Evolutionary conservation across 2,113 vertebrate species (phyloP).

Genomic region (Corythornis vintsioides): DNA sequence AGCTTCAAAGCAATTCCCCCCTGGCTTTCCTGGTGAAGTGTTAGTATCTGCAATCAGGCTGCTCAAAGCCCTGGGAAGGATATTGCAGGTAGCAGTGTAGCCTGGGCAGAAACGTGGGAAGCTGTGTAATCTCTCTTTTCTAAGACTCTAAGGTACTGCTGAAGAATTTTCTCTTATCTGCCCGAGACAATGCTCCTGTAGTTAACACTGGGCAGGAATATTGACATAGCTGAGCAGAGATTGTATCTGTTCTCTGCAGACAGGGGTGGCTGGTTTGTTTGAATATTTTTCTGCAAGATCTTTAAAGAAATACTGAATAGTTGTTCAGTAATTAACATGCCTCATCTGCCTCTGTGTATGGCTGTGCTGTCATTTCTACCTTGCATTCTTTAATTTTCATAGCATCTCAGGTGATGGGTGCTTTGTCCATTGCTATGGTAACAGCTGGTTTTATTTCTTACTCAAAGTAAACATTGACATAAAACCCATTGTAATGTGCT

Average conservation of each 20-base stretch:
- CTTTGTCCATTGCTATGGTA: constrained; percentile 59
- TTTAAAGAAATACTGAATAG: background rate
- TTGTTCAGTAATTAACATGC: background rate
- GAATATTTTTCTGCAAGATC: background rate
- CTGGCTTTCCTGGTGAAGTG: background rate
- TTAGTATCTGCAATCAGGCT: background rate
- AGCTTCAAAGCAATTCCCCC: background rate
- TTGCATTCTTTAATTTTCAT: constrained; percentile 4
- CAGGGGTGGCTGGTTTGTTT: background rate
- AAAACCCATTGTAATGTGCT: background rate
- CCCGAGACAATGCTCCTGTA: background rate
- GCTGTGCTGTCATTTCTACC: background rate
- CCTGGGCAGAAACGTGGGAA: background rate
- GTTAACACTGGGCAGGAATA: background rate
- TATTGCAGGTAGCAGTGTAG: background rate
- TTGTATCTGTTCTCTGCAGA: background rate
- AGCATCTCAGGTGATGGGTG: background rate
- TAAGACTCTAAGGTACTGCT: background rate
- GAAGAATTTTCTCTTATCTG: background rate
- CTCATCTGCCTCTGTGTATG: background rate
- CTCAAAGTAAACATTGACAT: constrained; percentile 42
- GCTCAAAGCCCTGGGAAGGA: background rate
- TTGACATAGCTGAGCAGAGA: background rate
- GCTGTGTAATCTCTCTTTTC: background rate
- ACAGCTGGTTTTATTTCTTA: constrained; percentile 16